Evolutionary conservation across 1,140 invertebrate species (phyloP).

Genomic region (Drosophila obscura): DNA sequence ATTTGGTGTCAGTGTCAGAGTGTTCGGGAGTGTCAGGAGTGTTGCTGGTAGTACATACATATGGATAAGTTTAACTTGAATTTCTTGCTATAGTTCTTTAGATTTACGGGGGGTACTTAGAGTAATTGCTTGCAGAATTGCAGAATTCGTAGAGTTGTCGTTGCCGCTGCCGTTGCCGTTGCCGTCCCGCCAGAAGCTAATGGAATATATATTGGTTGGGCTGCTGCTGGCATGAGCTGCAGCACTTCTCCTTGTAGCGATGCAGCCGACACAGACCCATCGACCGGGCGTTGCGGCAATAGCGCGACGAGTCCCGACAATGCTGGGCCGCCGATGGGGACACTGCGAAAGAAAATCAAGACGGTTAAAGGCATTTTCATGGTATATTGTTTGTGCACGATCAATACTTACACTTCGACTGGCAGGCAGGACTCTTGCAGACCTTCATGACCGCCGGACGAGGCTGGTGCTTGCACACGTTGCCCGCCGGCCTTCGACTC

Average conservation of each 20-base stretch:
- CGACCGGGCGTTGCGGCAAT: slow-evolving; percentile 91
- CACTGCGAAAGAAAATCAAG: slow-evolving; percentile 12
- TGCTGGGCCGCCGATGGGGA: slow-evolving; percentile 21
- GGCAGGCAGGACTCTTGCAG: slow-evolving; percentile 89
- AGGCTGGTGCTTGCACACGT: slow-evolving; percentile 90
- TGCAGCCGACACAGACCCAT: slow-evolving; percentile 93
- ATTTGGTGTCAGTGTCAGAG: slow-evolving; percentile 20
- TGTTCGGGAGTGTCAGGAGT: background rate
- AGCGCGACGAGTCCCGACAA: slow-evolving; percentile 91
- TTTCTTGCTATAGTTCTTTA: slow-evolving; percentile 55
- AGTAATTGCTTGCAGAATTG: slow-evolving; percentile 69
- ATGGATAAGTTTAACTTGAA: slow-evolving; percentile 51
- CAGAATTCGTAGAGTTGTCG: slow-evolving; percentile 31
- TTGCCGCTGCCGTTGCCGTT: slow-evolving; percentile 4
- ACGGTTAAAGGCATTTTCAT: background rate
- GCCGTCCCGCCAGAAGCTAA: slow-evolving; percentile 29
- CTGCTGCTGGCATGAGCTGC: slow-evolving; percentile 88
- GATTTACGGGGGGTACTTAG: slow-evolving; percentile 46
- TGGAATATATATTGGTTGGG: slow-evolving; percentile 50
- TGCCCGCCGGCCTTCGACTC: slow-evolving; percentile 91
- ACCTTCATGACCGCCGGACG: slow-evolving; percentile 90
- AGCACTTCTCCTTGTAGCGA: slow-evolving; percentile 93
- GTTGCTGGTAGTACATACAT: slow-evolving; percentile 29
- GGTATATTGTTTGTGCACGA: background rate
- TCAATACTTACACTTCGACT: slow-evolving; percentile 82